Evolutionary conservation across 2,113 vertebrate species (phyloP).

Genomic region (Calyptomena viridis): DNA sequence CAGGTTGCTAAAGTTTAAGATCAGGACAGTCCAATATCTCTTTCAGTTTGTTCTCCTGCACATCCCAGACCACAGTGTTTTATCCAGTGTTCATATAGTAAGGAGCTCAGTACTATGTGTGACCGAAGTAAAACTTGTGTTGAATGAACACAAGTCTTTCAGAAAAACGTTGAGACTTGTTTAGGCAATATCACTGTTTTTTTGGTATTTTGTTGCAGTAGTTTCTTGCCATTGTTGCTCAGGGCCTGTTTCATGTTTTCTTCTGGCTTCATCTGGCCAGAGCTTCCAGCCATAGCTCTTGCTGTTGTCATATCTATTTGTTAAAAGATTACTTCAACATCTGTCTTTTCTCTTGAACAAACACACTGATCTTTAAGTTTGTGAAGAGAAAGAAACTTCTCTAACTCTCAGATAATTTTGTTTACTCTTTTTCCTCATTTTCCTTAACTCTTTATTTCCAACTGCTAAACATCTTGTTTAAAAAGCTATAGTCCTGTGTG

Average conservation of each 20-base stretch:
- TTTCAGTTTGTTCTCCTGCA: neutral
- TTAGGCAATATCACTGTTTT: neutral
- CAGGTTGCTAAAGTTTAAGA: neutral
- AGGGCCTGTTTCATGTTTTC: neutral
- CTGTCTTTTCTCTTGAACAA: neutral
- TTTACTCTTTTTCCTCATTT: neutral
- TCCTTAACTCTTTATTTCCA: neutral
- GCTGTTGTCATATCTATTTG: neutral
- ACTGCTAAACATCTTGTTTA: neutral
- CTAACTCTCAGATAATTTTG: neutral
- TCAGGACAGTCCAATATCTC: neutral
- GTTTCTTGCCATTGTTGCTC: neutral
- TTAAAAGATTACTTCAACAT: neutral
- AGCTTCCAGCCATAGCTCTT: neutral
- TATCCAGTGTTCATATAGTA: neutral
- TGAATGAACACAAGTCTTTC: neutral
- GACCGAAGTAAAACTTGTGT: neutral
- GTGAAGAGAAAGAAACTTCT: neutral
- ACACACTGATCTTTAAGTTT: neutral
- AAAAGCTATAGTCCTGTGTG: neutral
- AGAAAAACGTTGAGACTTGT: neutral
- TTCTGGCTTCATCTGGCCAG: neutral
- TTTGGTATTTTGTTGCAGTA: neutral
- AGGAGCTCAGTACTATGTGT: neutral
- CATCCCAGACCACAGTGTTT: neutral